Base-by-base conservation (phyloP, 2,888 invertebrate species). In the Lithophane socia region DNA sequence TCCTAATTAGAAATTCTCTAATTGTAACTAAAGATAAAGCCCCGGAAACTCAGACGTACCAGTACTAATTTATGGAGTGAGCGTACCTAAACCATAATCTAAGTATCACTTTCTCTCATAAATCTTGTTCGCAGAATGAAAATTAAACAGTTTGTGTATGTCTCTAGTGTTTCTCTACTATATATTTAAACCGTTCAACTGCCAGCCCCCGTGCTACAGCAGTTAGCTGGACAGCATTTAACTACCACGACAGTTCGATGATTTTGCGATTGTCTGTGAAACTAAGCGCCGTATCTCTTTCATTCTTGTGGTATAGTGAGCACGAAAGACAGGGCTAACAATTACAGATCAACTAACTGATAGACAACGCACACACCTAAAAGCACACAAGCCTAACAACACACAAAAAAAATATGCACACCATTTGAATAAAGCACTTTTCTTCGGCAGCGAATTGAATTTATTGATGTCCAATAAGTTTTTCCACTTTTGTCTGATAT, bases 21-120 rank as follows among this genome's bases (percentile, higher is more conserved):
- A 73, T 75, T 69, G n/a, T 42, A 56, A 24, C 54, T 71, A 47
- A 63, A 63, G 65, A 77, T 73, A 65, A 71, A 65, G 60, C 24
- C 42, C 49, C 49, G 63, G 49, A 77, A 77, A 75, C 63, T 67
- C 60, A 54, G 54, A 72, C 21, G 54, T 8, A 49, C 37, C 10
- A 56, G 44, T 76, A 73, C 54, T 81, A 71, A 87, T 78, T 78
- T 76, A 87, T 77, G 72, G 73, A 60, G 63, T 8, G 42, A 54
- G 64, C 63, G 71, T 77, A 37, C 37, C 37, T 37, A 74, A 68
- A 77, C 54, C 18, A 71, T 76, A 0, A 66, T 70, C n/a, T 65
- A 29, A 29, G 29, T 29, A 72, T 56, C 58, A 73, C 21, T 29
- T 73, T 58, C 24, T 71, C 52, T 54, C 70, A 79, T 75, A 78